Evolutionary conservation across 1,140 invertebrate species (phyloP), one percentile per base, ranked within the genome.

Genomic region (Hylaeus anthracinus): DNA sequence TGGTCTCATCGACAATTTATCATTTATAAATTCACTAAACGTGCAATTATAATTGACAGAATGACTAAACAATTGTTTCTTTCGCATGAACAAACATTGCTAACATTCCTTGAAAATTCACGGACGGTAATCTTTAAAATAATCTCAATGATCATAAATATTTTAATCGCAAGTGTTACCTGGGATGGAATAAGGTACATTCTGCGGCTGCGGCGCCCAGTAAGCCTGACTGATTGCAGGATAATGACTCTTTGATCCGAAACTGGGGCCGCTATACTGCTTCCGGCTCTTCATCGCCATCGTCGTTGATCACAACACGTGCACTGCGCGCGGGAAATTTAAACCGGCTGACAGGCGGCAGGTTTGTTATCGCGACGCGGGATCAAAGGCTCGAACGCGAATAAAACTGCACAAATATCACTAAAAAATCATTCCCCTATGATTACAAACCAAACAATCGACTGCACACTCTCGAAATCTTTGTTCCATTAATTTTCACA

Each of bases 211-310:
- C 81, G 96, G 96, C 88, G 96, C 95, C 96, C 96, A 97, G 92
- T 97, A 97, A 89, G 96, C 95, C 89, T 96, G 95, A 93, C 95
- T 96, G 94, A 97, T 97, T 82, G 96, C 95, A 87, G 96, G 96
- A 94, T 97, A 97, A 90, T 94, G 94, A 72, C 85, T 75, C 80
- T 89, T 89, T 48, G 84, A 83, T 66, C 92, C 92, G 60, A 90
- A 85, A 82, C 37, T 81, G 71, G 81, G 67, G 55, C 85, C 85
- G 64, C 37, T 15, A 56, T 90, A 86, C 72, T 90, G 90, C 86
- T 92, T 94, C 79, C 90, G 88, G 73, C 91, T 93, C 81, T 93
- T 94, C 92, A 92, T 93, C 74, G 92, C 93, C 92, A 93, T 93
- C 56, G 74, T 84, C 64, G 48, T 53, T 51, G 3, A n/a, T 39